Percentiles rank a stretch among this genome's conserved stretches.
These are phyloP conservation scores for Thymelicus sylvestris DNA, from an alignment of 2,888 invertebrate species.

Conservation along the genomic window DNA sequence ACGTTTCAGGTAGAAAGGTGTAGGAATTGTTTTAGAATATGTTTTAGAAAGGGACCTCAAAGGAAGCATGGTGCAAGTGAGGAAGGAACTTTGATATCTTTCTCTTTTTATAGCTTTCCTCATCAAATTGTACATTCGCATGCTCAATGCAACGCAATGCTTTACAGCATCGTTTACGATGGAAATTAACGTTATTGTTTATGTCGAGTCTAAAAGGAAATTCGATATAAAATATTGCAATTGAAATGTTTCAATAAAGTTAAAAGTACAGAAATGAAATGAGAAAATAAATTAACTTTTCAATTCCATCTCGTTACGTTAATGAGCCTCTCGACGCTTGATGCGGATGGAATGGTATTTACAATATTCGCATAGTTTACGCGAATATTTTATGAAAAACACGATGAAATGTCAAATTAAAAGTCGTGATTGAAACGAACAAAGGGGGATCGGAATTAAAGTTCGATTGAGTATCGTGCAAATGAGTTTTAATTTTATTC, in stretches of 20 bases:
- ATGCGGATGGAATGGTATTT: constrained; percentile 27
- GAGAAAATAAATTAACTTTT: constrained; percentile 36
- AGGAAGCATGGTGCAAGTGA: no score
- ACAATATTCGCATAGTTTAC: constrained; percentile 31
- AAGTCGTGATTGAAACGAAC: constrained; percentile 39
- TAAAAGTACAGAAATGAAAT: constrained; percentile 32
- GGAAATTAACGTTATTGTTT: background rate
- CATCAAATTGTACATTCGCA: no score
- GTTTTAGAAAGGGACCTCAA: no score
- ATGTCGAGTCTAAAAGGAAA: constrained; percentile 9
- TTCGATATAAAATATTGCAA: constrained; percentile 18
- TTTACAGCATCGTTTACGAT: background rate
- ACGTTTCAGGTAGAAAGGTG: no score
- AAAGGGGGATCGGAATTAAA: constrained; percentile 38
- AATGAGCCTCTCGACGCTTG: constrained; percentile 34
- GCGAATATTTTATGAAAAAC: constrained; percentile 34
- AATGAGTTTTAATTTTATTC: constrained; percentile 26
- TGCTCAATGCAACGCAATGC: background rate
- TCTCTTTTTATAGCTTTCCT: no score
- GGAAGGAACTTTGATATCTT: no score
- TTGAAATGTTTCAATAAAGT: constrained; percentile 17
- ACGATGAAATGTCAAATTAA: constrained; percentile 37
- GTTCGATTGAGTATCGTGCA: constrained; percentile 26
- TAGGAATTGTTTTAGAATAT: no score
- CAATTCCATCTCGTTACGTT: constrained; percentile 33